Conservation (phyloP, 2,888 invertebrate genomes). For the Dasysyrphus tricinctus region DNA sequence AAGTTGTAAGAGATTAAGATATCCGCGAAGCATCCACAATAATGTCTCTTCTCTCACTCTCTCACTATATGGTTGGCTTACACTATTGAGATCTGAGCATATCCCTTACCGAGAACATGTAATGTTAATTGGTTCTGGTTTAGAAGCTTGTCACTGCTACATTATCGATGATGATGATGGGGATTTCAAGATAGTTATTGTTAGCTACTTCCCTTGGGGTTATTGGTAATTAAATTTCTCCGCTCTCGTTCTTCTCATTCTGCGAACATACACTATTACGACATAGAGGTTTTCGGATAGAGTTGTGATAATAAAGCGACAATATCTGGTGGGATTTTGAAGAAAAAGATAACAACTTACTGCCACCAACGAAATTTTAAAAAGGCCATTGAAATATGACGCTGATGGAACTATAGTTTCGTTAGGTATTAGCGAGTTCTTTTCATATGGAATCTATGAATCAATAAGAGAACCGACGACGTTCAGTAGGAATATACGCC, state of each 20-base stretch:
- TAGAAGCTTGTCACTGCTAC: slow-evolving; percentile 74
- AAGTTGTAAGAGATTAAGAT: slow-evolving; percentile 74
- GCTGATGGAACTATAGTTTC: too few relatives aligned
- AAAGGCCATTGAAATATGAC: background rate
- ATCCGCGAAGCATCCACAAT: slow-evolving; percentile 70
- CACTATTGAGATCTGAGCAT: slow-evolving; percentile 15
- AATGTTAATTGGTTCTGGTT: slow-evolving; percentile 76
- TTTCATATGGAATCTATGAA: too few relatives aligned
- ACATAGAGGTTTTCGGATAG: background rate
- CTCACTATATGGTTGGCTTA: background rate
- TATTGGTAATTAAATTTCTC: slow-evolving; percentile 65
- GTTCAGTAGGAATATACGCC: too few relatives aligned
- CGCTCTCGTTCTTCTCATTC: background rate
- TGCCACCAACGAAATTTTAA: background rate
- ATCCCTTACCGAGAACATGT: slow-evolving; percentile 68
- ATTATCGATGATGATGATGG: slow-evolving; percentile 74
- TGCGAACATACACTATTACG: background rate
- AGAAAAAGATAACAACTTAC: background rate
- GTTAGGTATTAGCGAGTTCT: too few relatives aligned
- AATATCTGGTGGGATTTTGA: background rate
- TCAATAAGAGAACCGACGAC: too few relatives aligned
- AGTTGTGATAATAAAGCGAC: background rate
- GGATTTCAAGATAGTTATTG: slow-evolving; percentile 65
- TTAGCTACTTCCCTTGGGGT: slow-evolving; percentile 69
- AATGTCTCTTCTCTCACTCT: slow-evolving; percentile 68